Evolutionary conservation across 2,797 vertebrate species (phyloP).

Genomic region (Lophotriccus pileatus): DNA sequence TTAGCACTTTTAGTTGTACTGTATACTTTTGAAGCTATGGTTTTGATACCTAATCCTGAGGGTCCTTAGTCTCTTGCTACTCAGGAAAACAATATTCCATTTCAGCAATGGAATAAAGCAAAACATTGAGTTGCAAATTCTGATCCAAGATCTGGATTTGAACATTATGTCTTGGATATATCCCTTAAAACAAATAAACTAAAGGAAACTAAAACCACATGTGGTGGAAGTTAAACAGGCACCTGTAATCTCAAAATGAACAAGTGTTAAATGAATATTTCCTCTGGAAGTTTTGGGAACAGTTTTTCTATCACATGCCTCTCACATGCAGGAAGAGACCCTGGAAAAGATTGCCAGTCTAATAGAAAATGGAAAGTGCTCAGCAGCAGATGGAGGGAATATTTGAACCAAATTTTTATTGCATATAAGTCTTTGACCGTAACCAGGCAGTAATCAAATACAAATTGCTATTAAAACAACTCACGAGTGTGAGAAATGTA

Average conservation of each 20-base stretch:
- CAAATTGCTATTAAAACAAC: background rate
- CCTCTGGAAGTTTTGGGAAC: background rate
- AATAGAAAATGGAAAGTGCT: background rate
- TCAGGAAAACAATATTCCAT: background rate
- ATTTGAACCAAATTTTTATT: background rate
- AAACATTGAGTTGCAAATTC: background rate
- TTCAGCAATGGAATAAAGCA: background rate
- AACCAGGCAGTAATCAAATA: background rate
- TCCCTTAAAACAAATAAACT: slow-evolving; percentile 3
- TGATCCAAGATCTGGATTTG: background rate
- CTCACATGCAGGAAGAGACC: background rate
- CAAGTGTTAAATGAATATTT: background rate
- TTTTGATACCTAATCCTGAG: background rate
- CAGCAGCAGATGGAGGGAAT: background rate
- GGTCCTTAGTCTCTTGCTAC: background rate
- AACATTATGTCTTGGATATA: background rate
- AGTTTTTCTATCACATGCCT: background rate
- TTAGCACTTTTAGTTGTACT: background rate
- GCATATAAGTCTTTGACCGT: background rate
- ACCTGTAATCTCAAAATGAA: slow-evolving; percentile 6
- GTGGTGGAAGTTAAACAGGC: background rate
- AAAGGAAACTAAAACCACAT: slow-evolving; percentile 7
- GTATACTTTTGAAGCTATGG: background rate
- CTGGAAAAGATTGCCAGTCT: background rate
- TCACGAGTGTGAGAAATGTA: background rate